Evolutionary conservation across 2,113 vertebrate genomes (phyloP).

Genomic region (Vulpes ferrilata): DNA sequence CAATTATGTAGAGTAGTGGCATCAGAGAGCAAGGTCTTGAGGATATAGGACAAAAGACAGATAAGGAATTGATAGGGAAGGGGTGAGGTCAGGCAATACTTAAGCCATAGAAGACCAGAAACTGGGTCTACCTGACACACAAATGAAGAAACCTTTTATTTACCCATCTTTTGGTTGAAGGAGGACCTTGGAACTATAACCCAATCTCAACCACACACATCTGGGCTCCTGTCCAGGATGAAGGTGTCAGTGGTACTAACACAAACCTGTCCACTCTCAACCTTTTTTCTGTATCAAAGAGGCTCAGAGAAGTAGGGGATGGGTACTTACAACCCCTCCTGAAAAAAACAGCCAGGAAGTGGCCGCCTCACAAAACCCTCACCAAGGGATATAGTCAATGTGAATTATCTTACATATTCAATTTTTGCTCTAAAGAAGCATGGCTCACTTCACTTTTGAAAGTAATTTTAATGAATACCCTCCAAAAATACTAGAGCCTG

Average conservation of each 20-base stretch:
- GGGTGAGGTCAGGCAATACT: background rate
- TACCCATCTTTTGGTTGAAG: background rate
- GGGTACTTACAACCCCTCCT: background rate
- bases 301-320: background rate
- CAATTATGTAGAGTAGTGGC: background rate
- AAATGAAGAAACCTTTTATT: background rate
- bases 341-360: background rate
- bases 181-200: background rate
- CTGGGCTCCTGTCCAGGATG: background rate
- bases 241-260: background rate
- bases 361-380: background rate
- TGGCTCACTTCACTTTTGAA: constrained; percentile 53
- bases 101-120: background rate
- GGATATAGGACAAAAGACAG: background rate
- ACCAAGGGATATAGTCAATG: background rate
- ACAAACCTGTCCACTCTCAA: background rate
- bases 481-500: background rate
- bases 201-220: background rate
- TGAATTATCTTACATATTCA: background rate
- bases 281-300: background rate
- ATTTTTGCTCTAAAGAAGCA: constrained; percentile 41
- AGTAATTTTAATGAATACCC: constrained; percentile 57
- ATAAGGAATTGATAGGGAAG: background rate
- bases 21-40: background rate
- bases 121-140: too few relatives aligned